phyloP scores from a whole-genome alignment of 2,888 invertebrate species.

The Hecatera dysodea region DNA sequence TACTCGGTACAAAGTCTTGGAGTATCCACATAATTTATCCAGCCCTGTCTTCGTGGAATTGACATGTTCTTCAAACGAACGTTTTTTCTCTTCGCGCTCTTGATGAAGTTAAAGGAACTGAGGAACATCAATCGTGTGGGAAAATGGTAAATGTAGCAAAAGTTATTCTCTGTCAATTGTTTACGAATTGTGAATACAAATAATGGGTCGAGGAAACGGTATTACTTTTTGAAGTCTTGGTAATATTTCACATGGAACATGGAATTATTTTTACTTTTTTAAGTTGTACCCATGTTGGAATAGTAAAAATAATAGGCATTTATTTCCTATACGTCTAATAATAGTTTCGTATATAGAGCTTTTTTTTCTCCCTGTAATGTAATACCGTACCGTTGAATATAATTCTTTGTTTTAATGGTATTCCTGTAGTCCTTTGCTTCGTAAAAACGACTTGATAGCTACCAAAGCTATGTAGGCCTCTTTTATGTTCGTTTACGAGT shows the following conservation, averaged over 20 bases:
- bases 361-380: neutral
- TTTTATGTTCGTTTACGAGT: neutral
- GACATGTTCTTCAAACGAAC: slow-evolving; percentile 37
- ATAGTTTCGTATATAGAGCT: slow-evolving; percentile 24
- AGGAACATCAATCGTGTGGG: slow-evolving; percentile 56
- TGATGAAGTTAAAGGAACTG: slow-evolving; percentile 57
- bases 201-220: slow-evolving; percentile 57
- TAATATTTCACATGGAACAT: slow-evolving; percentile 28
- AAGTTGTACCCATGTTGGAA: slow-evolving; percentile 21
- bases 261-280: too few relatives aligned
- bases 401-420: slow-evolving; percentile 8
- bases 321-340: slow-evolving; percentile 20
- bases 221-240: slow-evolving; percentile 39
- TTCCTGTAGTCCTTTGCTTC: neutral
- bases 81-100: slow-evolving; percentile 41
- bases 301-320: slow-evolving; percentile 33
- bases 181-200: slow-evolving; percentile 70
- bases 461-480: neutral
- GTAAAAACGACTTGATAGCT: neutral
- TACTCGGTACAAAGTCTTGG: slow-evolving; percentile 36
- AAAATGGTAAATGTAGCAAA: slow-evolving; percentile 62
- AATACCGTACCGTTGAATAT: neutral
- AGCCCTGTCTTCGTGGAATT: slow-evolving; percentile 34
- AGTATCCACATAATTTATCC: slow-evolving; percentile 55
- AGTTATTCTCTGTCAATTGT: slow-evolving; percentile 66